A percentile compares a stretch with the other conserved stretches of the same genome.
Evolutionary conservation across 2,113 vertebrate species (phyloP).

Genomic region (Elaphurus davidianus): DNA sequence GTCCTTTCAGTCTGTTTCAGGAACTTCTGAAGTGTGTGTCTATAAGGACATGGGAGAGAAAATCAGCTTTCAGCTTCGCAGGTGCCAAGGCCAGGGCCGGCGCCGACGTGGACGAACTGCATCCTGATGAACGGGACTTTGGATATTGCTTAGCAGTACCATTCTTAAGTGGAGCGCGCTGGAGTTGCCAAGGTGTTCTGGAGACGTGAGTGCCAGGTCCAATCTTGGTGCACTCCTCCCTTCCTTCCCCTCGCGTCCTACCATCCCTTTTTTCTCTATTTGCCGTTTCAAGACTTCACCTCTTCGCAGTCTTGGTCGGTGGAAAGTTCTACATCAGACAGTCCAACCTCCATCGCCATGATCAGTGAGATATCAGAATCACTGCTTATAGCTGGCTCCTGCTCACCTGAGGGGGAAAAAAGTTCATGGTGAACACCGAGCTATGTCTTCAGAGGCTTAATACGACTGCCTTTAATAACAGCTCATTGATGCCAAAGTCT

Average conservation of each 20-base stretch:
- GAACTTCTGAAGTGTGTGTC: constrained; percentile 60
- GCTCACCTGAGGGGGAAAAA: constrained; percentile 86
- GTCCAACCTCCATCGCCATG: constrained; percentile 88
- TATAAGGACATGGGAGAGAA: neutral
- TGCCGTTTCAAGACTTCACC: constrained; percentile 87
- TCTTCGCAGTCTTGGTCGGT: constrained; percentile 89
- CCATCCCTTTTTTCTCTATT: constrained; percentile 39
- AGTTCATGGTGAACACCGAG: neutral
- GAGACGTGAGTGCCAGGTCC: constrained; percentile 67
- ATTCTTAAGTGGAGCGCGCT: constrained; percentile 72
- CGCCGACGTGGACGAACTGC: constrained; percentile 63
- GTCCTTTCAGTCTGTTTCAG: constrained; percentile 58
- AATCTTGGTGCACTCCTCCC: constrained; percentile 66
- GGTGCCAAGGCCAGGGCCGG: constrained; percentile 54
- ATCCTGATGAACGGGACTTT: constrained; percentile 76
- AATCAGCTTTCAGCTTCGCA: constrained; percentile 60
- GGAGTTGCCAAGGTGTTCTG: constrained; percentile 74
- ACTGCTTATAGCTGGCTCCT: constrained; percentile 91
- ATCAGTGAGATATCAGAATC: constrained; percentile 93
- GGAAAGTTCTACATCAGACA: constrained; percentile 91
- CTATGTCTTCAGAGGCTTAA: neutral
- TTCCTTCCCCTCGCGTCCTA: constrained; percentile 57
- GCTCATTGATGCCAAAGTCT: neutral
- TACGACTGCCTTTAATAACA: neutral
- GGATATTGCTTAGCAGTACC: constrained; percentile 84